A percentile compares a stretch with the other conserved stretches of the same genome.
Evolutionary conservation across 2,113 vertebrate genomes (phyloP).

Genomic region (Eira barbara): DNA sequence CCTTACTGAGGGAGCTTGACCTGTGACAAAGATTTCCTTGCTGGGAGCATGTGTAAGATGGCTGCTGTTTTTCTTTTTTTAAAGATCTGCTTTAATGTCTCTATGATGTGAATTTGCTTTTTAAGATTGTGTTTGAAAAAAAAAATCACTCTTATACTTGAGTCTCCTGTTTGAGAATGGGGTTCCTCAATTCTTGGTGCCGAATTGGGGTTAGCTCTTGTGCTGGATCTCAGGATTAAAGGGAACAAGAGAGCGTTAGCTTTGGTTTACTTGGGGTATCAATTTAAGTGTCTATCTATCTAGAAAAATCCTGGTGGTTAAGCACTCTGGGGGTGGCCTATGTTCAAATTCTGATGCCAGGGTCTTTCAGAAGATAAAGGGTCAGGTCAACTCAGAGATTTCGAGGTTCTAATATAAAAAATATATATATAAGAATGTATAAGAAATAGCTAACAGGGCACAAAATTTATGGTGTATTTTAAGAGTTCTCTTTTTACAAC

Average conservation of each 20-base stretch:
- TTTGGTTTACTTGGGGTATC: not conserved
- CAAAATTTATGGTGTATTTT: not conserved
- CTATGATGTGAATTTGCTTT: constrained; percentile 17
- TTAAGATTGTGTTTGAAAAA: constrained; percentile 21
- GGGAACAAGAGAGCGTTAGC: not conserved
- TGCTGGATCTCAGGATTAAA: not conserved
- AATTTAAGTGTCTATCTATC: not conserved
- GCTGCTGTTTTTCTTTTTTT: not conserved
- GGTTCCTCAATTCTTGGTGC: not conserved
- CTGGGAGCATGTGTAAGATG: constrained; percentile 26
- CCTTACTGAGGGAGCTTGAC: constrained; percentile 29
- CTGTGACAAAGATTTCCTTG: constrained; percentile 39
- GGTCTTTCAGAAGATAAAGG: not conserved
- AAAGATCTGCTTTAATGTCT: not conserved
- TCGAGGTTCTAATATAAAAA: not conserved
- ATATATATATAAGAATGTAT: not conserved
- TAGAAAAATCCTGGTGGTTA: constrained; percentile 4
- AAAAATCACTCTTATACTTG: not conserved
- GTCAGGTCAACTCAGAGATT: not conserved
- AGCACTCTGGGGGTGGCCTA: not conserved
- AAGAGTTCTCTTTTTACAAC: not conserved
- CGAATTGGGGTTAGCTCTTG: not conserved
- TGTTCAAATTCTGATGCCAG: not conserved
- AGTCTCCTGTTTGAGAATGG: not conserved
- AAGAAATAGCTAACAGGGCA: not conserved